Conservation (phyloP, 2,888 invertebrate genomes). For the Megamerina dolium region DNA sequence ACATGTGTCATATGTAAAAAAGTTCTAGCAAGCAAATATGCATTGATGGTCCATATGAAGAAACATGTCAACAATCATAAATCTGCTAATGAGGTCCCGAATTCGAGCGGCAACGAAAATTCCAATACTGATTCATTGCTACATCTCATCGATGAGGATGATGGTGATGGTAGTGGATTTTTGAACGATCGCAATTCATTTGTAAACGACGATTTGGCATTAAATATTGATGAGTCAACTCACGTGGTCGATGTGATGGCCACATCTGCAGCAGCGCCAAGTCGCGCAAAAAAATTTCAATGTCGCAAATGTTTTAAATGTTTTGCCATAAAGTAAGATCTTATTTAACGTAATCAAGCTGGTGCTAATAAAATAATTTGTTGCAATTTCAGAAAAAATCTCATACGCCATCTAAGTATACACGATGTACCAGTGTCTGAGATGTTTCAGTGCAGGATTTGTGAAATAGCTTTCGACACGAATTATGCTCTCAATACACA, state of each 20-base stretch:
- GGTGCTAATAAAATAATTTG: not conserved
- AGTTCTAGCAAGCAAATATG: conserved; percentile 28
- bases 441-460: conserved; percentile 10
- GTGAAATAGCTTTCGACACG: conserved; percentile 13
- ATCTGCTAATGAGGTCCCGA: not conserved
- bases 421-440: conserved; percentile 14
- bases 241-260: conserved; percentile 24
- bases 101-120: not conserved
- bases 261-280: conserved; percentile 21
- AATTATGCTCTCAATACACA: conserved; percentile 12
- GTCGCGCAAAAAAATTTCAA: conserved; percentile 33
- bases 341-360: too few species aligned
- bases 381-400: conserved; percentile 20
- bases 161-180: not conserved
- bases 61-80: conserved; percentile 26
- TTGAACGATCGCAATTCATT: conserved; percentile 3
- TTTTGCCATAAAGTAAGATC: conserved; percentile 36
- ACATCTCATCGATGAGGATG: conserved; percentile 10
- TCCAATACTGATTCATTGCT: not conserved
- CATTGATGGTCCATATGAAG: conserved; percentile 32
- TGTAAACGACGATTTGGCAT: conserved; percentile 5
- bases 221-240: conserved; percentile 13
- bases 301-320: conserved; percentile 39
- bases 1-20: conserved; percentile 33
- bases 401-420: conserved; percentile 23